Conservation (phyloP, 2,113 vertebrate genomes). For the Platichthys flesus region DNA sequence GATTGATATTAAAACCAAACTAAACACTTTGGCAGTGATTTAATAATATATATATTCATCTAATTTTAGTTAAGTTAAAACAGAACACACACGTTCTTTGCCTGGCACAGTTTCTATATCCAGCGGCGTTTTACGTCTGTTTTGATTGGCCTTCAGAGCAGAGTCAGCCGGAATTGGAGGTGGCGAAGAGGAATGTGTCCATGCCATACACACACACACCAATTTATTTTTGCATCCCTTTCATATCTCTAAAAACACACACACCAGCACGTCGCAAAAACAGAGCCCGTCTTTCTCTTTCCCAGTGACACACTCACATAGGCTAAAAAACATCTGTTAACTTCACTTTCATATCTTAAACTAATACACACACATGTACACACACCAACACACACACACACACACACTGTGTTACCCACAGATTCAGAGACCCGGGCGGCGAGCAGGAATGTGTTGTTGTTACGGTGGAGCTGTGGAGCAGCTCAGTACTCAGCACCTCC, state of each 20-base stretch:
- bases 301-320: neutral
- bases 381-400: slow-evolving; percentile 3
- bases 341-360: slow-evolving; percentile 23
- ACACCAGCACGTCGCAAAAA: slow-evolving; percentile 21
- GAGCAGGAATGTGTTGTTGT: slow-evolving; percentile 71
- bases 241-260: slow-evolving; percentile 43
- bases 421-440: slow-evolving; percentile 1
- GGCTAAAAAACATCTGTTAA: slow-evolving; percentile 35
- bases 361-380: slow-evolving; percentile 16
- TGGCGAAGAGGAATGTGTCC: slow-evolving; percentile 68
- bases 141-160: slow-evolving; percentile 63
- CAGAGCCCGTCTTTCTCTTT: slow-evolving; percentile 36
- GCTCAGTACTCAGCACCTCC: slow-evolving; percentile 60
- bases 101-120: slow-evolving; percentile 57
- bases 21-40: slow-evolving; percentile 10
- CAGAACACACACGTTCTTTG: slow-evolving; percentile 33
- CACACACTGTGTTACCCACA: neutral
- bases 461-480: slow-evolving; percentile 43
- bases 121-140: slow-evolving; percentile 64
- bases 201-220: slow-evolving; percentile 22
- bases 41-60: neutral
- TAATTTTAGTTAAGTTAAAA: slow-evolving; percentile 16
- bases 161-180: slow-evolving; percentile 57
- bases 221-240: slow-evolving; percentile 52
- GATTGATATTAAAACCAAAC: slow-evolving; percentile 3